A percentile compares a stretch with the other conserved stretches of the same genome.
phyloP scores from a whole-genome alignment of 2,888 invertebrate genomes.

The Ophonus ardosiacus region DNA sequence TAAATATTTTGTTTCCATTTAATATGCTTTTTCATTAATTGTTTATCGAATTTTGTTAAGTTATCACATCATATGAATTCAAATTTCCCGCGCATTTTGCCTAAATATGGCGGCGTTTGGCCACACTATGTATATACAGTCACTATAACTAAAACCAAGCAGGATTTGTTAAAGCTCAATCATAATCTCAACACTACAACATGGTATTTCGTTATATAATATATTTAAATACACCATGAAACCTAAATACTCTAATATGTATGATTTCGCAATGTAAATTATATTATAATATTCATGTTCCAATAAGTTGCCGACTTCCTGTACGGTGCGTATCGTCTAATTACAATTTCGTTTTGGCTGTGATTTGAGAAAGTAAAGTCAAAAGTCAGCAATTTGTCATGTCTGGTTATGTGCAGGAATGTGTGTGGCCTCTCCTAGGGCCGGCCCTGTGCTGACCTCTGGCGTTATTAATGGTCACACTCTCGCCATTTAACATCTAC shows the following conservation, averaged over 20 bases:
- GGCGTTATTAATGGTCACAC: constrained; percentile 59
- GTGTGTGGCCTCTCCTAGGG: constrained; percentile 48
- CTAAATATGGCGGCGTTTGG: too few relatives aligned
- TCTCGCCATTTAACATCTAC: constrained; percentile 62
- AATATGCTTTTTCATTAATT: too few relatives aligned
- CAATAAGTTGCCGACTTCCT: neutral
- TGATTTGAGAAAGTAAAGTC: constrained; percentile 45
- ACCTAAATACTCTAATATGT: neutral
- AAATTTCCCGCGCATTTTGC: too few relatives aligned
- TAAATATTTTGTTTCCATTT: too few relatives aligned
- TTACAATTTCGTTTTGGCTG: constrained; percentile 41
- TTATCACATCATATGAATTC: too few relatives aligned
- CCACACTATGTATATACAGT: too few relatives aligned
- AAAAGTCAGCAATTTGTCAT: constrained; percentile 45
- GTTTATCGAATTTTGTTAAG: too few relatives aligned
- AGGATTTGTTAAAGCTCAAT: too few relatives aligned
- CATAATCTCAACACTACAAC: neutral
- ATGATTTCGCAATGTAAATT: neutral
- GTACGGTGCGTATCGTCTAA: constrained; percentile 12
- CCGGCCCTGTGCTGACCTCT: constrained; percentile 57
- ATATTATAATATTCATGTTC: neutral
- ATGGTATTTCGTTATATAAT: neutral
- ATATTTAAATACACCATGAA: neutral
- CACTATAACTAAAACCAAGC: too few relatives aligned
- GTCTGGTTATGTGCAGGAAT: constrained; percentile 46